Conservation (phyloP, 2,113 vertebrate species). For the Mesitornis unicolor region DNA sequence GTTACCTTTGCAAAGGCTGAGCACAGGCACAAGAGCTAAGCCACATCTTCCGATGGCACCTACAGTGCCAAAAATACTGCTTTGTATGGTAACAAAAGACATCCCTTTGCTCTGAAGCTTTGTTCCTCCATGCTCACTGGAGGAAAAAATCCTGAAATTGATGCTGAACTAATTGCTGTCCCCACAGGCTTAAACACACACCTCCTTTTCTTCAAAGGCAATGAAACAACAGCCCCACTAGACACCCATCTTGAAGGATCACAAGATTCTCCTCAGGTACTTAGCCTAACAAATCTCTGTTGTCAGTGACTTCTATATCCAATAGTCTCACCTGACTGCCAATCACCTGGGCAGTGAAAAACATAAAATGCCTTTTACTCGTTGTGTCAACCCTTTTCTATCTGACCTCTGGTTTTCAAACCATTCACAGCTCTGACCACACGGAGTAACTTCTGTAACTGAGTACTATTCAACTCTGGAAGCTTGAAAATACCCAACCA, state of each 20-base stretch:
- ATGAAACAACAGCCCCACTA: not conserved
- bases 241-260: not conserved
- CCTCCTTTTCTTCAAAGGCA: not conserved
- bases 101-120: not conserved
- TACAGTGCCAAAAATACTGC: not conserved
- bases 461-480: not conserved
- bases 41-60: not conserved
- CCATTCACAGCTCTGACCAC: not conserved
- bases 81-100: not conserved
- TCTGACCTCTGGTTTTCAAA: not conserved
- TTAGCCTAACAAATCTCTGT: not conserved
- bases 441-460: not conserved
- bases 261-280: not conserved
- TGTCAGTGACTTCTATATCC: not conserved
- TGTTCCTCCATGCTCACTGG: not conserved
- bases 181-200: not conserved
- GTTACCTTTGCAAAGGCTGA: not conserved
- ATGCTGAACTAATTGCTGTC: not conserved
- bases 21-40: not conserved
- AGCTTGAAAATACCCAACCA: not conserved
- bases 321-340: not conserved
- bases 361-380: not conserved
- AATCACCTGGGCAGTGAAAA: not conserved
- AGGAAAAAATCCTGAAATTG: not conserved
- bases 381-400: not conserved